Evolutionary conservation across 2,113 vertebrate genomes (phyloP).

Genomic region (Otis tarda): DNA sequence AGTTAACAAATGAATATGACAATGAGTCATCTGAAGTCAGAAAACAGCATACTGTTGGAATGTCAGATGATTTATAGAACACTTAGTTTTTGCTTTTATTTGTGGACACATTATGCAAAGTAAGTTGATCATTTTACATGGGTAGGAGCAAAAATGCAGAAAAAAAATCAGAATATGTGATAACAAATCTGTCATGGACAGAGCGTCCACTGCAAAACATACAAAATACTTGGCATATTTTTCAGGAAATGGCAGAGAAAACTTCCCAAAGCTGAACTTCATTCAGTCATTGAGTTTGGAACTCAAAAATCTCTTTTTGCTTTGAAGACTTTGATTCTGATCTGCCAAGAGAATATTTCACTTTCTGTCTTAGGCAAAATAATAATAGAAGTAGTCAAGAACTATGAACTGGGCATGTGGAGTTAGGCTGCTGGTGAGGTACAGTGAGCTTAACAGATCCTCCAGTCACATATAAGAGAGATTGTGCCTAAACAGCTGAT

Average conservation of each 20-base stretch:
- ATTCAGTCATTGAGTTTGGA: not conserved
- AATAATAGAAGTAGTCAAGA: not conserved
- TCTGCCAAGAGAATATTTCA: not conserved
- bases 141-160: not conserved
- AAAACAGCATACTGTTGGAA: conserved; percentile 16
- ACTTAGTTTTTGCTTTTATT: conserved; percentile 33
- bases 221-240: not conserved
- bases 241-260: not conserved
- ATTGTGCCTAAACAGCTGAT: not conserved
- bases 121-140: not conserved
- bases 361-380: not conserved
- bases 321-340: not conserved
- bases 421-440: not conserved
- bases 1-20: conserved; percentile 50
- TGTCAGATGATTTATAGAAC: conserved; percentile 48
- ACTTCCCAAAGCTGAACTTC: not conserved
- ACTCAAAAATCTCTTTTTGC: not conserved
- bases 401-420: not conserved
- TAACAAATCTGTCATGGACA: not conserved
- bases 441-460: not conserved
- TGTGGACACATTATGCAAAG: not conserved
- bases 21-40: conserved; percentile 47
- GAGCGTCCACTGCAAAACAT: not conserved
- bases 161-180: not conserved
- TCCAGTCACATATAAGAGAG: not conserved